phyloP scores from a whole-genome alignment of 2,113 vertebrate genomes.

The Mandrillus leucophaeus region DNA sequence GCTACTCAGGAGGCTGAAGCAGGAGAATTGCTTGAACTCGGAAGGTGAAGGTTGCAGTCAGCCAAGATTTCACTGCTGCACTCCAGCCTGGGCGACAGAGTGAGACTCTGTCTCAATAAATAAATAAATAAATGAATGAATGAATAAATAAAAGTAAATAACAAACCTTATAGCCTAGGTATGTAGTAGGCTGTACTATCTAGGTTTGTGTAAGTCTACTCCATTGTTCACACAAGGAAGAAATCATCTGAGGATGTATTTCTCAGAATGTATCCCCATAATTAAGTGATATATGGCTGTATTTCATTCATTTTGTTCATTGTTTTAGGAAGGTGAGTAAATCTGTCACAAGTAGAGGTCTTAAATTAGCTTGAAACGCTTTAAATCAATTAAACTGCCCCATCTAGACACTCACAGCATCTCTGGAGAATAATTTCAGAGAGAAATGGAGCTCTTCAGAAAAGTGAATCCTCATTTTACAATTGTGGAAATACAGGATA shows the following conservation, averaged over 20 bases:
- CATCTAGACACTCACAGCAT: neutral
- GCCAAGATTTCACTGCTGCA: too few relatives aligned
- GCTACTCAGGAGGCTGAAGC: too few relatives aligned
- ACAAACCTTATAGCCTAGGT: neutral
- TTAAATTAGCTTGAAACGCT: neutral
- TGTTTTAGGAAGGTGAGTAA: neutral
- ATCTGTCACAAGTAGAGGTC: neutral
- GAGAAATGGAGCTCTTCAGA: neutral
- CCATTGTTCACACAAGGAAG: neutral
- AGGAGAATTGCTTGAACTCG: too few relatives aligned
- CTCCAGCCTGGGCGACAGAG: too few relatives aligned
- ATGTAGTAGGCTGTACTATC: neutral
- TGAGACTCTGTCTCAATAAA: too few relatives aligned
- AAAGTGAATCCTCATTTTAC: neutral
- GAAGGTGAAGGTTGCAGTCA: too few relatives aligned
- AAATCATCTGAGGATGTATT: neutral
- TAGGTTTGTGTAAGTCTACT: neutral
- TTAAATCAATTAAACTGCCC: neutral
- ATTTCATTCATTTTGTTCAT: neutral
- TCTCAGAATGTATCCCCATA: neutral
- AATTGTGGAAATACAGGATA: neutral
- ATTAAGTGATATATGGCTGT: neutral
- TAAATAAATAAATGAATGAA: accelerated
- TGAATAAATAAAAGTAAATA: too few relatives aligned
- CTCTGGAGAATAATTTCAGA: slow-evolving; percentile 16